Evolutionary conservation across 1,140 invertebrate species (phyloP), one percentile per base, ranked within the genome.

Genomic region (Drosophila repletoides): DNA sequence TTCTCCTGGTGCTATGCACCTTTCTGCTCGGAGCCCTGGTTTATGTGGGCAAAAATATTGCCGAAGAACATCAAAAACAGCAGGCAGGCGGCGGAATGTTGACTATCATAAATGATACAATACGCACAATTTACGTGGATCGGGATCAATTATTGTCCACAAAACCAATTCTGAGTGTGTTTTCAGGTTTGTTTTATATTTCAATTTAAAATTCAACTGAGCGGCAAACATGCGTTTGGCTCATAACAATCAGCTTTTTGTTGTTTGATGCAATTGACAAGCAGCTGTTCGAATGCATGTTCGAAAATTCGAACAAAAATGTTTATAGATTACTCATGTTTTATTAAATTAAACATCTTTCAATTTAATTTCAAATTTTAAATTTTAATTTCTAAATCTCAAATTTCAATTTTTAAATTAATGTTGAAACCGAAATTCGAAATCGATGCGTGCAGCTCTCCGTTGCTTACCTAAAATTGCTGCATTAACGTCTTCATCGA

Each of bases 21-120:
- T 91, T 91, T 71, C 76, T 92, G 22, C 61, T 92, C 36, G 88
- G 91, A 1, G 91, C 91, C 7, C 68, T 92, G 9, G 90, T 92
- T 10, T 90, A 92, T 60, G 90, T 92, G 28, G 91, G 91, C 14
- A 90, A 90, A 71, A 91, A 91, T 63, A 88, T 88, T 38, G 84
- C 83, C 26, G 84, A 88, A 2, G 83, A 88, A 38, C 79, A 88
- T 49, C 76, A 63, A 41, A 61, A 58, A 9, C 76, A 81, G 36
- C 73, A 75, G 40, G 34, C 63, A 34, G 46, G 3, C 21, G 68
- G 74, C 22, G 45, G 36, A 9, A 64, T 53, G 7, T 24, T 61
- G 38, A 40, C 60, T 10, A 41, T 38, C 10, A 7, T 66, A 14
- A 71, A 84, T n/a, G 58, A 41, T 1, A 71, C 58, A 17, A 48